Base-by-base conservation (phyloP, 2,797 vertebrate genomes). In the Phrynocephalus vlangalii region DNA sequence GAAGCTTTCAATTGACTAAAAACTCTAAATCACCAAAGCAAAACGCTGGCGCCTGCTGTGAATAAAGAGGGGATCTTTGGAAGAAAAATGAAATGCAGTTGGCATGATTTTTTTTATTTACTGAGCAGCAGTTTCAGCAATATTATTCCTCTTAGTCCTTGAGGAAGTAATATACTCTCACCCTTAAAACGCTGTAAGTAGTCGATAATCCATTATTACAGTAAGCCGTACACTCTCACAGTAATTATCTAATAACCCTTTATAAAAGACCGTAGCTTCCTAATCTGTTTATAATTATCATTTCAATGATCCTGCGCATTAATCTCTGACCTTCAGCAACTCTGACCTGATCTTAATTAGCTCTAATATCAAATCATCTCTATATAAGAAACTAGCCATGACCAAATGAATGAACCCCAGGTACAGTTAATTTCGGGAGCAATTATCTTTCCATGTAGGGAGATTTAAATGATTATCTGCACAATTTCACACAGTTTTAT, bases 241-340 rank as follows among this genome's bases (percentile, higher is more conserved):
- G 97, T 98, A 98, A 99, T 99, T 98, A 98, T 96, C 97, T 98
- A 98, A 98, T 98, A 98, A 97, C 97, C 97, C 95, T 97, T 97
- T 97, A 97, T 98, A 98, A 99, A 98, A 97, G 97, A 98, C 98
- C 98, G 95, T 99, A 98, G 98, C 98, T 99, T 98, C 97, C 97
- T 99, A 99, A 99, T 99, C 98, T 99, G 98, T 98, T 98, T 98
- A 98, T 99, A 99, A 99, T 99, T 99, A 99, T 98, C 98, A 98
- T 99, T 98, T 98, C 98, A 98, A 97, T 99, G 98, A 99, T 99
- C 98, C 98, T 96, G 96, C 96, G 97, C 98, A 98, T 99, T 99
- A 98, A 98, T 97, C 98, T 97, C 97, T 97, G 98, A 99, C 98
- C 98, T 99, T 99, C 98, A 99, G 97, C 98, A 98, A 98, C 98